These are phyloP conservation scores for Rhagonycha fulva DNA, from an alignment of 2,888 invertebrate species.

Conservation along the genomic window DNA sequence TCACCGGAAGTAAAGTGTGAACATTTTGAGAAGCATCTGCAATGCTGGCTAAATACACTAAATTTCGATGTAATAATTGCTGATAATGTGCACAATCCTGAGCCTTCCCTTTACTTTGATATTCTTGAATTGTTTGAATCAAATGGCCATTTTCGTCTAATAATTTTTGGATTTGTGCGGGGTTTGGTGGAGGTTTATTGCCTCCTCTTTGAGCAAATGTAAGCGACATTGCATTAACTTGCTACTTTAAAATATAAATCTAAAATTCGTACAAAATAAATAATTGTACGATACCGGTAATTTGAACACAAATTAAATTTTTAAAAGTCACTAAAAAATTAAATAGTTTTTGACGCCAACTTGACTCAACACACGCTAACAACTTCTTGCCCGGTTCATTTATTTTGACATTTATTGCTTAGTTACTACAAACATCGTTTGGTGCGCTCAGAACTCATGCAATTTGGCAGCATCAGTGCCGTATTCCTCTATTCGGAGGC, in stretches of 20 bases:
- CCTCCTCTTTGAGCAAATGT: slow-evolving; percentile 74
- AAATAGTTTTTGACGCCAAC: neutral
- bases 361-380: neutral
- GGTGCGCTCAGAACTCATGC: neutral
- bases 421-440: neutral
- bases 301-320: neutral
- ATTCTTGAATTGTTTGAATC: slow-evolving; percentile 96
- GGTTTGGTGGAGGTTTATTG: slow-evolving; percentile 75
- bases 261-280: neutral
- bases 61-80: slow-evolving; percentile 91
- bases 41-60: slow-evolving; percentile 93
- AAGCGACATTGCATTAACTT: slow-evolving; percentile 66
- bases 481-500: neutral
- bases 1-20: slow-evolving; percentile 86
- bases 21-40: slow-evolving; percentile 97
- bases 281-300: neutral
- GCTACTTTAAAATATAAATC: neutral
- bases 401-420: neutral
- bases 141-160: slow-evolving; percentile 96
- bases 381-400: neutral
- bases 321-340: neutral
- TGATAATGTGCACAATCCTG: slow-evolving; percentile 94
- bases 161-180: slow-evolving; percentile 91
- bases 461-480: neutral
- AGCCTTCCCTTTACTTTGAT: slow-evolving; percentile 91